Conservation (phyloP, 2,113 vertebrate genomes). For the Elephantulus edwardii region DNA sequence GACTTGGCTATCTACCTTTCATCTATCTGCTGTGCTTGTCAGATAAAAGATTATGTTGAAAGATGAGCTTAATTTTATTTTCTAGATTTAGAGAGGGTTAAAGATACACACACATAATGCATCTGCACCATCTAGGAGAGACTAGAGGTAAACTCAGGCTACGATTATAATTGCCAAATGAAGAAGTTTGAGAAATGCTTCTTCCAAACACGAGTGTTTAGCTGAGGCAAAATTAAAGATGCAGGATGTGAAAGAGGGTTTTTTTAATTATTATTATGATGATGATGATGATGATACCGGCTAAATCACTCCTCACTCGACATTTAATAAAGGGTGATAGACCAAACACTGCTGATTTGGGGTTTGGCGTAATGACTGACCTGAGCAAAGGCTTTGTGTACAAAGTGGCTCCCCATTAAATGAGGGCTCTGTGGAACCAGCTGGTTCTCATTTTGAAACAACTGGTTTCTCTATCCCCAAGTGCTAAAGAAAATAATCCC, state of each 20-base stretch:
- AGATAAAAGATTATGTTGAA: slow-evolving; percentile 43
- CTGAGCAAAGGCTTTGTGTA: slow-evolving; percentile 78
- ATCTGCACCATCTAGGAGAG: neutral
- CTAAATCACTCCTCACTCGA: slow-evolving; percentile 64
- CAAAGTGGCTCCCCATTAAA: slow-evolving; percentile 81
- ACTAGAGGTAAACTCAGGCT: slow-evolving; percentile 35
- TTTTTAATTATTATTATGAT: slow-evolving; percentile 61
- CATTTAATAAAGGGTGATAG: slow-evolving; percentile 77
- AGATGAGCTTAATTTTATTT: slow-evolving; percentile 69
- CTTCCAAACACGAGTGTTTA: slow-evolving; percentile 54
- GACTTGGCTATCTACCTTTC: slow-evolving; percentile 64
- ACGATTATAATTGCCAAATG: slow-evolving; percentile 5
- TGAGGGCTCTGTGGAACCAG: slow-evolving; percentile 85
- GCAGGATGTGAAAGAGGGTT: neutral
- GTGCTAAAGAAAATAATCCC: slow-evolving; percentile 91
- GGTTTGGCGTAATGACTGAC: slow-evolving; percentile 76
- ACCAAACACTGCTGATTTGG: slow-evolving; percentile 77
- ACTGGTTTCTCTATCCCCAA: slow-evolving; percentile 87
- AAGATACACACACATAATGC: neutral
- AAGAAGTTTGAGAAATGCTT: slow-evolving; percentile 66
- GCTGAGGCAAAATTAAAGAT: slow-evolving; percentile 69
- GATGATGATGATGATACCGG: slow-evolving; percentile 74
- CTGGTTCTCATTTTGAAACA: slow-evolving; percentile 91
- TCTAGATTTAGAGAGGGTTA: slow-evolving; percentile 61
- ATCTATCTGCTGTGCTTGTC: slow-evolving; percentile 46